These are phyloP conservation scores for fruit fly (Drosophila melanogaster) DNA, from an alignment of 1,140 invertebrate genomes.

Conservation along the genomic window DNA sequence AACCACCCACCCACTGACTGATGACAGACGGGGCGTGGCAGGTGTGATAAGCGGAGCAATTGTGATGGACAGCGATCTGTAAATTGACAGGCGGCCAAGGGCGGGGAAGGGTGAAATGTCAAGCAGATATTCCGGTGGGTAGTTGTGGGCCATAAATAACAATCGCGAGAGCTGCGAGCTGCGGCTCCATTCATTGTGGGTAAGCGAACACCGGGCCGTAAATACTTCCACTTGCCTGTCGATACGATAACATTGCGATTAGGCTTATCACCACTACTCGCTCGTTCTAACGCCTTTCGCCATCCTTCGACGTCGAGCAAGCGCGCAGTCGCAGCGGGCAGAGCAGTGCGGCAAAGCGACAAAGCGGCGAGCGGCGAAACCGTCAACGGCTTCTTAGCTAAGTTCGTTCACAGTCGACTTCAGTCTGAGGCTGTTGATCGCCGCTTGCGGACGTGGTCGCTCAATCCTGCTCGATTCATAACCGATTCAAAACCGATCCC, in stretches of 20 bases:
- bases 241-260: constrained; percentile 49
- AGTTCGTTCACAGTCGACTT: constrained; percentile 9
- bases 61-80: constrained; percentile 28
- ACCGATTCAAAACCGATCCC: constrained; percentile 3
- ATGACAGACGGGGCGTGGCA: constrained; percentile 40
- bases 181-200: constrained; percentile 31
- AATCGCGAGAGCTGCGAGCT: constrained; percentile 2
- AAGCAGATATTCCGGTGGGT: neutral
- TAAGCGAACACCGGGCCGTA: constrained; percentile 33
- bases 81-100: constrained; percentile 9
- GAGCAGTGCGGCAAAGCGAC: neutral
- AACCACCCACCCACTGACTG: neutral
- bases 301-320: constrained; percentile 38
- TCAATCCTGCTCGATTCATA: constrained; percentile 12
- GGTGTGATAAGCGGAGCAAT: constrained; percentile 45
- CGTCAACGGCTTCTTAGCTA: constrained; percentile 41
- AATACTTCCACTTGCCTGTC: constrained; percentile 35
- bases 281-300: constrained; percentile 32
- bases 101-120: neutral
- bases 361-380: neutral
- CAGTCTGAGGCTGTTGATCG: constrained; percentile 76
- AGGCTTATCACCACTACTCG: constrained; percentile 35
- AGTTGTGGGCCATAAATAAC: constrained; percentile 36
- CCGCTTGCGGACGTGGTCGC: constrained; percentile 74
- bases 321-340: constrained; percentile 53